A percentile compares a stretch with the other conserved stretches of the same genome.
Evolutionary conservation across 2,797 vertebrate genomes (phyloP).

Genomic region (Aselliscus stoliczkanus): DNA sequence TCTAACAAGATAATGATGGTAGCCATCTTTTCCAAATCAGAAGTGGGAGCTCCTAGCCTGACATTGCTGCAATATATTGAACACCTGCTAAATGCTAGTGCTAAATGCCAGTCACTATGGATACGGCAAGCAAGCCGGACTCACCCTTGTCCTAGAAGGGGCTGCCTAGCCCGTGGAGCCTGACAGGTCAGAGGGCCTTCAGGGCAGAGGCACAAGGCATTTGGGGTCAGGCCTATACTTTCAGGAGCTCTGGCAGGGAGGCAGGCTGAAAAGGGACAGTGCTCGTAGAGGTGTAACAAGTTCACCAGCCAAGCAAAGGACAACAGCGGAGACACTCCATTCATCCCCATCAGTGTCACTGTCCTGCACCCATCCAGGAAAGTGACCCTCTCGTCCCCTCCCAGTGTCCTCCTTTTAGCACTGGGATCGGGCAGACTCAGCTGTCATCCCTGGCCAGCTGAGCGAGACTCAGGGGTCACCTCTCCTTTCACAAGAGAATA

Average conservation of each 20-base stretch:
- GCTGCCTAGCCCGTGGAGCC: not conserved
- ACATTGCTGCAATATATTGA: not conserved
- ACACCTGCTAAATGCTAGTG: not conserved
- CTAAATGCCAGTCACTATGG: not conserved
- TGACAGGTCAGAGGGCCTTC: not conserved
- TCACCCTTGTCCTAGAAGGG: not conserved
- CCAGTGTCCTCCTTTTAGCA: not conserved
- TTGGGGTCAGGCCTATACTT: not conserved
- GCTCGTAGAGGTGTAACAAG: rapidly evolving
- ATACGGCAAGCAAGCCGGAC: not conserved
- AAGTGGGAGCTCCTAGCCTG: not conserved
- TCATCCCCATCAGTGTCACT: rapidly evolving
- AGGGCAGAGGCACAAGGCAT: not conserved
- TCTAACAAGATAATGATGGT: not conserved
- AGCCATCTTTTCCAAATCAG: not conserved
- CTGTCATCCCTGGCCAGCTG: not conserved
- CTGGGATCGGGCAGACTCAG: too few relatives aligned
- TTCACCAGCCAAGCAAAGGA: not conserved
- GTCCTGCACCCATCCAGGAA: not conserved
- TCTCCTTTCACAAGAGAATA: not conserved
- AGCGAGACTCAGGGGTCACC: not conserved
- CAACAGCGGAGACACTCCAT: not conserved
- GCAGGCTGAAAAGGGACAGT: not conserved
- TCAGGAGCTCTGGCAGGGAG: not conserved
- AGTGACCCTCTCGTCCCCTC: not conserved